Evolutionary conservation across 2,113 vertebrate species (phyloP).

Genomic region (Catharus fuscescens): DNA sequence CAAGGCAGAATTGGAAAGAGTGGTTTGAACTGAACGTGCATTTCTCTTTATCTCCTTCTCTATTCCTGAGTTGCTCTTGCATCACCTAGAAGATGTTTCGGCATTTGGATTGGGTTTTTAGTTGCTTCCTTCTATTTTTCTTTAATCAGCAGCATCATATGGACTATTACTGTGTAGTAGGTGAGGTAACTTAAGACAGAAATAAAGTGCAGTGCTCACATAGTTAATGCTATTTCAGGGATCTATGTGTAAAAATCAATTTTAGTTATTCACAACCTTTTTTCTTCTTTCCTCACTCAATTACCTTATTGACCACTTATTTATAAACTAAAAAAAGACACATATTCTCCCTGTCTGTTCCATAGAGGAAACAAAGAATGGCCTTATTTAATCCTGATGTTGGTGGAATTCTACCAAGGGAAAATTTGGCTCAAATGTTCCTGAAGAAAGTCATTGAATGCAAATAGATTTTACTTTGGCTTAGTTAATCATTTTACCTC

Average conservation of each 20-base stretch:
- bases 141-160: not conserved
- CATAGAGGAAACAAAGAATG: not conserved
- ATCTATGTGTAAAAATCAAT: constrained; percentile 60
- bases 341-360: not conserved
- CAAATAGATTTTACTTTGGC: not conserved
- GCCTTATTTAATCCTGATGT: not conserved
- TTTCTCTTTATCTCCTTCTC: not conserved
- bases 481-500: not conserved
- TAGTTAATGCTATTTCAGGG: constrained; percentile 33
- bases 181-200: not conserved
- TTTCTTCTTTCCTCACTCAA: constrained; percentile 62
- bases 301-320: constrained; percentile 72
- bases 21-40: rapidly evolving
- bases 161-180: not conserved
- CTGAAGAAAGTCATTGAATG: not conserved
- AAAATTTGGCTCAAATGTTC: not conserved
- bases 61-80: not conserved
- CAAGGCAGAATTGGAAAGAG: not conserved
- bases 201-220: not conserved
- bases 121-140: not conserved
- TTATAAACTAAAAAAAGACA: constrained; percentile 44
- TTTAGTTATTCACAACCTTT: constrained; percentile 60
- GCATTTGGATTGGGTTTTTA: not conserved
- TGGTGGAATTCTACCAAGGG: not conserved
- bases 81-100: rapidly evolving